Percentiles rank a stretch among this genome's conserved stretches.
These are phyloP conservation scores for Timema cristinae DNA, from an alignment of 2,888 invertebrate genomes.

Conservation along the genomic window DNA sequence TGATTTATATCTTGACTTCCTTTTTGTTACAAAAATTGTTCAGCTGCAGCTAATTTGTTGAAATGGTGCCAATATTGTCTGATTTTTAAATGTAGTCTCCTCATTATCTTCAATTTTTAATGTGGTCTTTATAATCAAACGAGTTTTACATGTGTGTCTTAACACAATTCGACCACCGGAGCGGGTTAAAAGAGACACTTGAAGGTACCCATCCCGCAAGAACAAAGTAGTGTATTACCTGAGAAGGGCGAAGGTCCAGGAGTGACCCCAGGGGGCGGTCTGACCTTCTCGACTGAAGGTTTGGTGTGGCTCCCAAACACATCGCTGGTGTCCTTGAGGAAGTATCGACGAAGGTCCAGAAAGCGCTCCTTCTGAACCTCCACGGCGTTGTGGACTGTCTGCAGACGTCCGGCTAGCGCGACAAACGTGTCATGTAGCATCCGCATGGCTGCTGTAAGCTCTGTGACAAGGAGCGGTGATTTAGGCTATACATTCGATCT, in stretches of 20 bases:
- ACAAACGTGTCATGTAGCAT: slow-evolving; percentile 83
- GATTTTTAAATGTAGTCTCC: too few relatives aligned
- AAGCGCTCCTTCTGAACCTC: slow-evolving; percentile 81
- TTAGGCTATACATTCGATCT: too few relatives aligned
- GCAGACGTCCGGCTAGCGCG: slow-evolving; percentile 80
- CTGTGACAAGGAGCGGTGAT: slow-evolving; percentile 47
- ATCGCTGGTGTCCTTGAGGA: slow-evolving; percentile 71
- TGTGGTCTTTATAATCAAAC: too few relatives aligned
- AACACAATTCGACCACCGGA: too few relatives aligned
- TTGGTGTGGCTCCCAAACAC: slow-evolving; percentile 59
- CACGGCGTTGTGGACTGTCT: slow-evolving; percentile 69
- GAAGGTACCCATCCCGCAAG: too few relatives aligned
- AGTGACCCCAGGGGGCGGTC: slow-evolving; percentile 38
- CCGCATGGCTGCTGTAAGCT: slow-evolving; percentile 71
- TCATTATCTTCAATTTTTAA: too few relatives aligned
- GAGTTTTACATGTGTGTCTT: too few relatives aligned
- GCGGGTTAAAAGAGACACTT: too few relatives aligned
- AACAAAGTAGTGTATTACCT: slow-evolving; percentile 24
- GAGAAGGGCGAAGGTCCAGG: slow-evolving; percentile 63
- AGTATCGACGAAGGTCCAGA: slow-evolving; percentile 72
- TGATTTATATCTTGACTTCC: too few relatives aligned
- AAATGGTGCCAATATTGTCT: too few relatives aligned
- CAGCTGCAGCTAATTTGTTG: too few relatives aligned
- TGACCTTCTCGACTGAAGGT: slow-evolving; percentile 16
- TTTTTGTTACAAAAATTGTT: too few relatives aligned